These are phyloP conservation scores for Seladonia tumulorum DNA, from an alignment of 2,888 invertebrate genomes.

Conservation along the genomic window DNA sequence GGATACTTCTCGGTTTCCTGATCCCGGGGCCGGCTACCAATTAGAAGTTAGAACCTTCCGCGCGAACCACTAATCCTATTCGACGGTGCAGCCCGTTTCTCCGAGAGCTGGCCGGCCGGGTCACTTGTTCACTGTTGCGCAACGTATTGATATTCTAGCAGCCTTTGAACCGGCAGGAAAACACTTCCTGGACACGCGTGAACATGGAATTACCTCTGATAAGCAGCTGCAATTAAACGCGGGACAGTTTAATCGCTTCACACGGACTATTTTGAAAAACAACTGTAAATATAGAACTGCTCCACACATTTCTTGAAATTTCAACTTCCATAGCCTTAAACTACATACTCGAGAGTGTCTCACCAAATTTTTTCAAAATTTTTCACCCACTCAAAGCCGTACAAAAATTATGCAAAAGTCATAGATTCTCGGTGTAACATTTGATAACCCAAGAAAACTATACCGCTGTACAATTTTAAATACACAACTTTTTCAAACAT, in stretches of 20 bases:
- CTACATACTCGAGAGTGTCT: no score
- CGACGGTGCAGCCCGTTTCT: constrained; percentile 7
- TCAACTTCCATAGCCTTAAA: no score
- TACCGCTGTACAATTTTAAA: neutral
- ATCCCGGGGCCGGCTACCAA: constrained; percentile 52
- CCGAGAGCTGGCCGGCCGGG: neutral
- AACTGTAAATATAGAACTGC: no score
- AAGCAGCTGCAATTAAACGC: neutral
- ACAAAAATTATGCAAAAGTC: no score
- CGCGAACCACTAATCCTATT: constrained; percentile 48
- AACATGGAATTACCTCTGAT: neutral
- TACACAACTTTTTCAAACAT: neutral
- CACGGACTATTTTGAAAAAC: neutral
- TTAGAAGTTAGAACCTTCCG: constrained; percentile 61
- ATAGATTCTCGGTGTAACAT: no score
- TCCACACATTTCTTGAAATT: no score
- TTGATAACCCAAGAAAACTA: no score
- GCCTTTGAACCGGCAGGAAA: neutral
- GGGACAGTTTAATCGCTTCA: neutral
- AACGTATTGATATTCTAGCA: constrained; percentile 9
- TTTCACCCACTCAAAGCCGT: no score
- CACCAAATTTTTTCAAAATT: no score
- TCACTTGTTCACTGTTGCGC: constrained; percentile 11
- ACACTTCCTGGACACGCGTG: neutral
- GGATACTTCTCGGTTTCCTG: constrained; percentile 58